Conservation (phyloP, 2,113 vertebrate genomes). For the Pelecanus crispus region DNA sequence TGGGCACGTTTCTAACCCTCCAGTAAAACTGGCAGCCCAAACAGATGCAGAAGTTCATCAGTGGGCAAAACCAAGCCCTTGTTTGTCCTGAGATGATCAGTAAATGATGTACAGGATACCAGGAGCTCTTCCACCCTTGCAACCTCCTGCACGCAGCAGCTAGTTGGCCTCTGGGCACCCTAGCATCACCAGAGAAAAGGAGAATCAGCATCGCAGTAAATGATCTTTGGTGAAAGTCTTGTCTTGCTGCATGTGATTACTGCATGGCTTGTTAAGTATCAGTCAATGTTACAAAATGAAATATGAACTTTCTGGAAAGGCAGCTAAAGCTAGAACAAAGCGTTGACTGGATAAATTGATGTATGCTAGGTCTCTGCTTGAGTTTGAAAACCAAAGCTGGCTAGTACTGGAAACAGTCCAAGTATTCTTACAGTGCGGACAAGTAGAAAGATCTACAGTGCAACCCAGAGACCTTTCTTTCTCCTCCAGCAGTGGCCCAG, state of each 20-base stretch:
- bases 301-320: background rate
- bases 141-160: background rate
- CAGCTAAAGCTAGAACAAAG: background rate
- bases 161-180: background rate
- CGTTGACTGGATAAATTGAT: background rate
- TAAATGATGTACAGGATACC: background rate
- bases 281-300: background rate
- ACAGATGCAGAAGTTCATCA: background rate
- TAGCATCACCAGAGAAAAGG: background rate
- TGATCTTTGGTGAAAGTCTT: background rate
- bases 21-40: background rate
- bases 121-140: background rate
- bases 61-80: background rate
- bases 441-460: background rate
- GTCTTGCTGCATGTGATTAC: background rate
- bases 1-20: background rate
- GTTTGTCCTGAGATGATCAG: background rate
- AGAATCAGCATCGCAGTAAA: background rate
- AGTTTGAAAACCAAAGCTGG: background rate
- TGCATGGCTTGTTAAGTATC: background rate
- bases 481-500: background rate
- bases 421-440: background rate
- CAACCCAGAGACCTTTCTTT: background rate
- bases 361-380: background rate
- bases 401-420: background rate